A percentile compares a stretch with the other conserved stretches of the same genome.
Evolutionary conservation across 2,797 vertebrate genomes (phyloP).

Genomic region (Hemibagrus guttatus): DNA sequence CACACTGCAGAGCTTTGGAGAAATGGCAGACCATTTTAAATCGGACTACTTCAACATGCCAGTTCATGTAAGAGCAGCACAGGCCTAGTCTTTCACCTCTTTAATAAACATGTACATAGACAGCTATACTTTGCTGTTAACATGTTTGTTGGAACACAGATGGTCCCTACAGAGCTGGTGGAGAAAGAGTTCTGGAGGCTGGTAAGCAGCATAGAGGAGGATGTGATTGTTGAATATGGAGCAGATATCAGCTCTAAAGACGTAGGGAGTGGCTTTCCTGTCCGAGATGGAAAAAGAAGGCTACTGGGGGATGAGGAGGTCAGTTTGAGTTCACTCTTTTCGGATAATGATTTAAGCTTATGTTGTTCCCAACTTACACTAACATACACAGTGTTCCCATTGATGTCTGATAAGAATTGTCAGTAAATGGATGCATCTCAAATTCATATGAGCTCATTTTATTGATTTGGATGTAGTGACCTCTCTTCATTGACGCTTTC

Average conservation of each 20-base stretch:
- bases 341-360: background rate
- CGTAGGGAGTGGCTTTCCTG: constrained; percentile 94
- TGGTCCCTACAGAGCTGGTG: constrained; percentile 97
- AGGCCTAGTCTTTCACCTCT: background rate
- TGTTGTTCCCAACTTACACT: background rate
- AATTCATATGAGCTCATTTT: too few species aligned
- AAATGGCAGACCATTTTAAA: constrained; percentile 99
- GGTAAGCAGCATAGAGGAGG: constrained; percentile 98
- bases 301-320: constrained; percentile 95
- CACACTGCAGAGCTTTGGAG: constrained; percentile 94
- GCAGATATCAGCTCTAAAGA: constrained; percentile 98
- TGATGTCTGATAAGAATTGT: background rate
- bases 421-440: background rate
- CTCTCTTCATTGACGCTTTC: background rate
- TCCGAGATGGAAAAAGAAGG: constrained; percentile 87
- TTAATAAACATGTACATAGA: background rate
- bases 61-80: constrained; percentile 84
- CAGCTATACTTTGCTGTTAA: background rate
- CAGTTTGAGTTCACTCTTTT: constrained; percentile 28
- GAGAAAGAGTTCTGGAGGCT: constrained; percentile 99
- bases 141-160: constrained; percentile 70
- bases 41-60: constrained; percentile 99
- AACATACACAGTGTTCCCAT: background rate
- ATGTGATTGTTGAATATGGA: constrained; percentile 97
- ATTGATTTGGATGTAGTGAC: background rate